Evolutionary conservation across 2,797 vertebrate genomes (phyloP).

Genomic region (Phylloscopus collybita): DNA sequence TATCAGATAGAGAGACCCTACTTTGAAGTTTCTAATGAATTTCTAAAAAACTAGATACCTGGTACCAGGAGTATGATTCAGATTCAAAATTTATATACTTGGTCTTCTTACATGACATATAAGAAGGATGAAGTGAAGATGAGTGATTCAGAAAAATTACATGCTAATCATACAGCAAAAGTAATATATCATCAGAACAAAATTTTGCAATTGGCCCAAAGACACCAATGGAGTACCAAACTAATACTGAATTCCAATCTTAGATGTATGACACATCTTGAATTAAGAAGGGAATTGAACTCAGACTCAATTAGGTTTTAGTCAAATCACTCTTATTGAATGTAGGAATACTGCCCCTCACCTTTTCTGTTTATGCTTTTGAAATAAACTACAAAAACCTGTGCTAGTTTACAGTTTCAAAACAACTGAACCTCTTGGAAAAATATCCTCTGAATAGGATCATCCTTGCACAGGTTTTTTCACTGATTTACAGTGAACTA

Average conservation of each 20-base stretch:
- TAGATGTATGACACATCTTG: background rate
- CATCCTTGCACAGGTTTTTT: background rate
- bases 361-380: background rate
- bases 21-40: background rate
- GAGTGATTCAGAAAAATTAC: background rate
- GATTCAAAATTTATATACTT: background rate
- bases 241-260: background rate
- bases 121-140: background rate
- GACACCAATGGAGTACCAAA: background rate
- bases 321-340: background rate
- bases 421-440: background rate
- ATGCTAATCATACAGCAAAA: background rate
- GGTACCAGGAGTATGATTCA: background rate
- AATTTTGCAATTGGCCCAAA: background rate
- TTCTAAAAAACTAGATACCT: background rate
- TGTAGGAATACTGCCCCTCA: background rate
- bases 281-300: background rate
- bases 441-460: background rate
- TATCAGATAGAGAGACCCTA: background rate
- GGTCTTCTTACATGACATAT: background rate
- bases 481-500: background rate
- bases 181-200: background rate
- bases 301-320: background rate
- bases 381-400: background rate
- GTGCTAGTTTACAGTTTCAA: background rate